phyloP scores from a whole-genome alignment of 1,140 invertebrate species.

The Aphaenogaster floridana region DNA sequence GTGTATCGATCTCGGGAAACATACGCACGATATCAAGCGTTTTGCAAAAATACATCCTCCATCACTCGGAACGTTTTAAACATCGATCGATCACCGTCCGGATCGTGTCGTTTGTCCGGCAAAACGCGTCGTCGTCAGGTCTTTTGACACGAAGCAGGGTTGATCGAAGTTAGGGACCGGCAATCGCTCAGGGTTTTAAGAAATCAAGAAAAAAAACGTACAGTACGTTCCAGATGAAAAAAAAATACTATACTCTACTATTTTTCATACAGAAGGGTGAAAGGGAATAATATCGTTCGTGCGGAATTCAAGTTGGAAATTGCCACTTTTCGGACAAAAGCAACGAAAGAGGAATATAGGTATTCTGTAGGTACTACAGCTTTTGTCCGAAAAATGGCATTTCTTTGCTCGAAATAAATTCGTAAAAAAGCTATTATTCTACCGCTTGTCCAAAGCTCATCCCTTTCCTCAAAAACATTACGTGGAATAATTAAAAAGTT shows the following conservation, averaged over 20 bases:
- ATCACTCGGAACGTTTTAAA: conserved; percentile 42
- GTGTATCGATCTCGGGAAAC: conserved; percentile 39
- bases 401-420: background rate
- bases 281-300: conserved; percentile 27
- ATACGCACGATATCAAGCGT: conserved; percentile 20
- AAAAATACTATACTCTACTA: conserved; percentile 10
- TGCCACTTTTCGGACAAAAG: conserved; percentile 15
- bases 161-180: conserved; percentile 15
- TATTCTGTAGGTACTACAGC: background rate
- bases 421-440: conserved; percentile 17
- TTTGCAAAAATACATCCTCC: conserved; percentile 46
- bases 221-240: background rate
- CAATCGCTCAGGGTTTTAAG: conserved; percentile 4
- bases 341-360: background rate
- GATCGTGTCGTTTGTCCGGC: conserved; percentile 34
- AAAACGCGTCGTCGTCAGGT: conserved; percentile 38
- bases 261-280: background rate
- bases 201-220: background rate
- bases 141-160: background rate
- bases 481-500: background rate
- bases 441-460: background rate
- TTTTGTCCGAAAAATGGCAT: conserved; percentile 25
- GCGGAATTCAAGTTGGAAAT: conserved; percentile 28
- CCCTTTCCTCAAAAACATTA: background rate
- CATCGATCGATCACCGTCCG: conserved; percentile 35